Base-by-base conservation (phyloP, 2,113 vertebrate genomes). In the Zosterops borbonicus region DNA sequence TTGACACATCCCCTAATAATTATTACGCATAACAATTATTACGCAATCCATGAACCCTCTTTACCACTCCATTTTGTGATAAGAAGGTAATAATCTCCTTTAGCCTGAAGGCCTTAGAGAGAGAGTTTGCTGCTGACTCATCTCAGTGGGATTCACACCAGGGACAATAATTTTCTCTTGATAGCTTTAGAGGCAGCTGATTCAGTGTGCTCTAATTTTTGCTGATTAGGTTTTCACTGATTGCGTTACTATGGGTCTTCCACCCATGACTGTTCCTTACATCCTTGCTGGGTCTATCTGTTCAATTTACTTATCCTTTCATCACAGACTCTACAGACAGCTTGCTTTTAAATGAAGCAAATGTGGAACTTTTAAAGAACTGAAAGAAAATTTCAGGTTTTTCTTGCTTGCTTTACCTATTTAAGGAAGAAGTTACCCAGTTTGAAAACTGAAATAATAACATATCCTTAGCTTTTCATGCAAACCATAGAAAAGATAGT, bases 391-490 rank as follows among this genome's bases (percentile, higher is more conserved):
- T 29, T 10, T 89, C 16, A 87, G 23, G 6, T 49, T 89, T 94
- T 75, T 65, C 35, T 91, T 91, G n/a, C 14, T 41, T 82, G 8
- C 24, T 87, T n/a, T 52, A 39, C 44, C 12, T 82, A 24, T 75
- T 79, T 52, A 79, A 87, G 50, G 46, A 79, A 77, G 83, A 87
- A 74, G 44, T 44, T 71, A 71, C 33, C 2, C 33, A 52, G 27
- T 87, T 68, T 81, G 52, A 56, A 58, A 89, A 50, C 47, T 60
- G 74, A 94, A 96, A 94, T 91, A 69, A 83, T 74, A 85, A 75
- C 25, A 6, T 70, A 59, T 67, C 11, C 21, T 67, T 4, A 6
- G 52, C 47, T 94, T 91, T 92, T 89, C n/a, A 49, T 68, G 83
- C 60, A 91, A 74, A 71, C 62, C 16, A n/a, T 50, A 28, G 56